Conservation (phyloP, 1,140 invertebrate genomes). For the Megalonaias nervosa region DNA sequence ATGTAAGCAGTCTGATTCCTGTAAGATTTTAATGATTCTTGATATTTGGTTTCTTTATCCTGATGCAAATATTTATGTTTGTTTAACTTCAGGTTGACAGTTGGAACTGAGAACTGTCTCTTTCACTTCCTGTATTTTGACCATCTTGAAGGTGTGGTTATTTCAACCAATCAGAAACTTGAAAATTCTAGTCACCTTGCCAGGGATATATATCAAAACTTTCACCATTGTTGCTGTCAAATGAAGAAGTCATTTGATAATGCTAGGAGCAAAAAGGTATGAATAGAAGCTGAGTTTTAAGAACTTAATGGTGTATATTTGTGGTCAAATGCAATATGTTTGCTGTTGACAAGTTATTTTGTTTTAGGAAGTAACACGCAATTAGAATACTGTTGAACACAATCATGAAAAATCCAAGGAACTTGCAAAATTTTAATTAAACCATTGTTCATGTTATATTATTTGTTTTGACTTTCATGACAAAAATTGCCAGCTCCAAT, state of each 20-base stretch:
- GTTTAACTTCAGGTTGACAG: conserved; percentile 58
- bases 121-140: conserved; percentile 69
- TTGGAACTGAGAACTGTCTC: conserved; percentile 62
- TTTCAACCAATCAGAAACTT: conserved; percentile 47
- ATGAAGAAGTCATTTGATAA: conserved; percentile 64
- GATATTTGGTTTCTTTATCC: not conserved
- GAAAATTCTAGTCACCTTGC: conserved; percentile 19
- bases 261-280: conserved; percentile 57
- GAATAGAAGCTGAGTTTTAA: not conserved
- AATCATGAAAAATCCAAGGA: too few relatives aligned
- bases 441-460: too few relatives aligned
- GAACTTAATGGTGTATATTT: too few relatives aligned
- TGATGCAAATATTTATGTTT: not conserved
- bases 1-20: too few relatives aligned
- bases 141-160: conserved; percentile 65
- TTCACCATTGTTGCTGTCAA: conserved; percentile 57
- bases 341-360: too few relatives aligned
- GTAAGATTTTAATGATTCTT: too few relatives aligned
- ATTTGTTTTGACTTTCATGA: too few relatives aligned
- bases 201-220: conserved; percentile 62
- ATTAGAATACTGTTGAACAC: too few relatives aligned
- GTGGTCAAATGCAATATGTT: too few relatives aligned
- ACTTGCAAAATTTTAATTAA: too few relatives aligned
- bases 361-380: too few relatives aligned
- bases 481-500: too few relatives aligned